Conservation (phyloP, 92 coral and sea anemone species). For the Montipora capitata region DNA sequence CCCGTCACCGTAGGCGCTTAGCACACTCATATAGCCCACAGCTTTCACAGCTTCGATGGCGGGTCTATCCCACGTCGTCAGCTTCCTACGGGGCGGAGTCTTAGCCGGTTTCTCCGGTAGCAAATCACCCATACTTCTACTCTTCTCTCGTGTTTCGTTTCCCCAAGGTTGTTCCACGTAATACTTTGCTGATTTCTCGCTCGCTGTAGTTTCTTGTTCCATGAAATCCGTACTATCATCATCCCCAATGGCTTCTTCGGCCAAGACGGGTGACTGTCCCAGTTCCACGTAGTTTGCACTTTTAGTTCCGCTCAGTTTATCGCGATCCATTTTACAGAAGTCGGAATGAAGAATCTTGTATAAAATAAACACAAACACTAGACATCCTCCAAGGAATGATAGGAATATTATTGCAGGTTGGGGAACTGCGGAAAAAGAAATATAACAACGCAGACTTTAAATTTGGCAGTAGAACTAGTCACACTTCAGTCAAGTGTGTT, state of each 20-base stretch:
- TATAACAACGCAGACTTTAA: too few relatives aligned
- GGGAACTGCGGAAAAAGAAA: slow-evolving; percentile 56
- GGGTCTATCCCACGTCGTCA: slow-evolving; percentile 48
- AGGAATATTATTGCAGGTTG: slow-evolving; percentile 70
- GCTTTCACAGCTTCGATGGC: slow-evolving; percentile 37
- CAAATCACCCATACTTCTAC: slow-evolving; percentile 47
- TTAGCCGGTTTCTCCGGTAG: slow-evolving; percentile 11
- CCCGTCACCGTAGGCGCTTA: slow-evolving; percentile 43
- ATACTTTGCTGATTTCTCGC: slow-evolving; percentile 14
- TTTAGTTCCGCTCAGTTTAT: slow-evolving; percentile 1
- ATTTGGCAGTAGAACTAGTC: too few relatives aligned
- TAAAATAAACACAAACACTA: slow-evolving; percentile 49
- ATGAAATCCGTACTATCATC: slow-evolving; percentile 25
- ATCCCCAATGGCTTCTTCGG: slow-evolving; percentile 13
- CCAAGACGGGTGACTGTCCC: slow-evolving; percentile 25
- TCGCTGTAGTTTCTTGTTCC: slow-evolving; percentile 27
- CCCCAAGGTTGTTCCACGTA: background rate
- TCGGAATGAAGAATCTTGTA: slow-evolving; percentile 53
- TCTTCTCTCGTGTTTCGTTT: slow-evolving; percentile 6
- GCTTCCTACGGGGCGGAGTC: slow-evolving; percentile 28
- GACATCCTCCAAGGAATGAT: slow-evolving; percentile 62
- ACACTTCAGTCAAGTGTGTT: too few relatives aligned
- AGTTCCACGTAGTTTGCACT: slow-evolving; percentile 22
- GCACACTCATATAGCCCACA: slow-evolving; percentile 25
- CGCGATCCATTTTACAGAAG: slow-evolving; percentile 28